A percentile compares a stretch with the other conserved stretches of the same genome.
Evolutionary conservation across 2,113 vertebrate genomes (phyloP).

Genomic region (Salvator merianae): DNA sequence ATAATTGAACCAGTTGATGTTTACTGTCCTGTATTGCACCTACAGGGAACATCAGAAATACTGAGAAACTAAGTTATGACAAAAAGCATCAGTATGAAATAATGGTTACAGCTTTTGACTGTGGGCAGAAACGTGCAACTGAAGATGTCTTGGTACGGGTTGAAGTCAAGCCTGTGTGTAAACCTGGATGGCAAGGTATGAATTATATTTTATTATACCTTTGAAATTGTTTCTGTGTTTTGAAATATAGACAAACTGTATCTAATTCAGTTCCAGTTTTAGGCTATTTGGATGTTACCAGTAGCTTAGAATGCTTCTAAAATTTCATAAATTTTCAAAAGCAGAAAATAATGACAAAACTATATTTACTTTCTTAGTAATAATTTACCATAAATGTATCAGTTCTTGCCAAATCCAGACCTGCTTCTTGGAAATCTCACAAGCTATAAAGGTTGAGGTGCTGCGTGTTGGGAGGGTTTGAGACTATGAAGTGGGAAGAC

Average conservation of each 20-base stretch:
- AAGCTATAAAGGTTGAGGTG: too few species aligned
- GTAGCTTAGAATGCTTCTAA: not conserved
- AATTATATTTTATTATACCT: not conserved
- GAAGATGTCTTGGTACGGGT: constrained; percentile 87
- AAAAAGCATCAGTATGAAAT: constrained; percentile 89
- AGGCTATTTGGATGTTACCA: too few species aligned
- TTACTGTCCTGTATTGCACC: constrained; percentile 25
- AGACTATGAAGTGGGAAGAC: too few species aligned
- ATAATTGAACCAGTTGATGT: constrained; percentile 12
- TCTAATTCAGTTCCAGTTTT: not conserved
- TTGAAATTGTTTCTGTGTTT: not conserved
- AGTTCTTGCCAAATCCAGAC: too few species aligned
- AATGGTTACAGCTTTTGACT: constrained; percentile 93
- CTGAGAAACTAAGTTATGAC: constrained; percentile 92
- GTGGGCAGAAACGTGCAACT: constrained; percentile 89
- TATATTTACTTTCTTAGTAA: too few species aligned
- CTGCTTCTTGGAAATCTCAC: too few species aligned
- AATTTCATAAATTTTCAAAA: not conserved
- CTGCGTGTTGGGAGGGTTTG: too few species aligned
- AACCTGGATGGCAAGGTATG: constrained; percentile 97
- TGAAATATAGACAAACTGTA: not conserved
- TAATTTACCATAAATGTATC: not conserved
- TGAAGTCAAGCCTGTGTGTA: constrained; percentile 93
- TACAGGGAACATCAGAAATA: constrained; percentile 95
- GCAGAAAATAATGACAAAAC: not conserved